phyloP scores from a whole-genome alignment of 1,140 invertebrate species.

The Papilio polytes region DNA sequence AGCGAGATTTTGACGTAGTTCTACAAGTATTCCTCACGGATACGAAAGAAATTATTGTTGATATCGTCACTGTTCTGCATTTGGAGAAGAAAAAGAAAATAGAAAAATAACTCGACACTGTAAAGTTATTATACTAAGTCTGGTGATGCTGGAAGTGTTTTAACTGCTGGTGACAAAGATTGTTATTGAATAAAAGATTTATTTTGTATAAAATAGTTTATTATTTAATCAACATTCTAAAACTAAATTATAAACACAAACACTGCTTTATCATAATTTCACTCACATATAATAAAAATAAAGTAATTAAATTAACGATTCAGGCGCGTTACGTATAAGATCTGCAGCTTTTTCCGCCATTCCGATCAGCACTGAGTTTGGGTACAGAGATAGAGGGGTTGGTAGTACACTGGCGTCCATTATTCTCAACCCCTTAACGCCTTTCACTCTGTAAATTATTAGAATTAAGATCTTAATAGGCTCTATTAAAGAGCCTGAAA shows the following conservation, averaged over 20 bases:
- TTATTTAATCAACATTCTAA: neutral
- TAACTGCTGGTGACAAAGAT: neutral
- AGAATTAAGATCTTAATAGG: neutral
- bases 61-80: neutral
- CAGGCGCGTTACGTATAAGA: slow-evolving; percentile 76
- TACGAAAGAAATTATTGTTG: slow-evolving; percentile 37
- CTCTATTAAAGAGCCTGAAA: neutral
- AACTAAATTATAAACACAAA: neutral
- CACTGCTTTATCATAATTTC: neutral
- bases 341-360: slow-evolving; percentile 88
- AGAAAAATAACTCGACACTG: neutral
- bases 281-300: neutral
- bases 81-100: slow-evolving; percentile 30
- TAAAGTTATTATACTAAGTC: too few species aligned
- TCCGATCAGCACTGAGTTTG: slow-evolving; percentile 81
- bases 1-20: slow-evolving; percentile 35
- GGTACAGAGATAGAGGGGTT: slow-evolving; percentile 84
- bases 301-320: slow-evolving; percentile 29
- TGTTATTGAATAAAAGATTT: neutral
- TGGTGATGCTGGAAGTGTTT: too few species aligned
- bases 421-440: slow-evolving; percentile 86
- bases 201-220: neutral
- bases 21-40: slow-evolving; percentile 37
- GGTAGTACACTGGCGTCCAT: slow-evolving; percentile 90
- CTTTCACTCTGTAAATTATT: slow-evolving; percentile 85